These are phyloP conservation scores for Verasper variegatus DNA, from an alignment of 2,113 vertebrate genomes.

Conservation along the genomic window DNA sequence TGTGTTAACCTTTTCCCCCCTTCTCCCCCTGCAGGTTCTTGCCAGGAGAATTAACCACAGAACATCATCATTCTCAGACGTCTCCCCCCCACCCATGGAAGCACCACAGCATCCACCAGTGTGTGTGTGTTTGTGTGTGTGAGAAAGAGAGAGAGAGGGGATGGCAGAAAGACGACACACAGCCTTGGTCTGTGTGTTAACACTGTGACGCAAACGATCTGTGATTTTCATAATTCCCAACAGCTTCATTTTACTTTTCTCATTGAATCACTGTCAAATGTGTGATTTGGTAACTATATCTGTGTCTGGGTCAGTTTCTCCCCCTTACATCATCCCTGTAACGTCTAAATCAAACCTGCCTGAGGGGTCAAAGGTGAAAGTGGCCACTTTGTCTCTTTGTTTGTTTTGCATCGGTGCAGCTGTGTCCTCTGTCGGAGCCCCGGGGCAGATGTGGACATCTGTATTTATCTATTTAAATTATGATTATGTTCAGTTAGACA, in stretches of 20 bases:
- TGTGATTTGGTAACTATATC: conserved; percentile 34
- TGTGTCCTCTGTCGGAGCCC: conserved; percentile 45
- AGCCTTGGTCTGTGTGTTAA: neutral
- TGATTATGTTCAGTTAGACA: conserved; percentile 63
- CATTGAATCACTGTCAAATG: conserved; percentile 29
- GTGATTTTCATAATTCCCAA: too few species aligned
- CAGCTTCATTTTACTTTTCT: conserved; percentile 22
- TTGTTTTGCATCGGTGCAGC: conserved; percentile 69
- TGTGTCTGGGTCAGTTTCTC: conserved; percentile 17
- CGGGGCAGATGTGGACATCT: conserved; percentile 47
- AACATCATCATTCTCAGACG: neutral
- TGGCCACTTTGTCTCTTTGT: conserved; percentile 43
- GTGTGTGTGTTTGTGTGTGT: neutral
- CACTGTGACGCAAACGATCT: neutral
- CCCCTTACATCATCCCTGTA: conserved; percentile 42
- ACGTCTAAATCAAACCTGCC: conserved; percentile 19
- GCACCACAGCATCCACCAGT: neutral
- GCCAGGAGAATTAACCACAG: conserved; percentile 78
- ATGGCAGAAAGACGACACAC: conserved; percentile 1
- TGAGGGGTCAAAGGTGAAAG: conserved; percentile 45
- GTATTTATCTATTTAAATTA: conserved; percentile 83
- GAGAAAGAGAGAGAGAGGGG: too few species aligned
- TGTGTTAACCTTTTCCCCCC: neutral
- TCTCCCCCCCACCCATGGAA: neutral
- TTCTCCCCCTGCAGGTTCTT: conserved; percentile 75